Conservation (phyloP, 2,888 invertebrate species). For the Leptopilina syphax region DNA sequence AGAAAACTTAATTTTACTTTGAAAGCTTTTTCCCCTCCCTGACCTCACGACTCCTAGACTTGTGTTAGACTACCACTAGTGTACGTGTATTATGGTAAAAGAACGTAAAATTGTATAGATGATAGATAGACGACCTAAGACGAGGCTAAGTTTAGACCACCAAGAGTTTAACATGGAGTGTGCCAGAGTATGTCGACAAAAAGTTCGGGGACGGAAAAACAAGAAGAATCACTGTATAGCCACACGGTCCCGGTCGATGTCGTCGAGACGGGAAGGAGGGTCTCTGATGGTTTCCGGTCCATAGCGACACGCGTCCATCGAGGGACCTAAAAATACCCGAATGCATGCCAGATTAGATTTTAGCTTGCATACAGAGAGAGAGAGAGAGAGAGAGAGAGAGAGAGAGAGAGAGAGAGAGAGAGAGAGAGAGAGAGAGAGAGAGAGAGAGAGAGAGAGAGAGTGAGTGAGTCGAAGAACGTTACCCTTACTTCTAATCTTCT, state of each 20-base stretch:
- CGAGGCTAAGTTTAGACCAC: slow-evolving; percentile 33
- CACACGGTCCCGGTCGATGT: neutral
- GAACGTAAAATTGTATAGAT: neutral
- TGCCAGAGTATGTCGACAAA: slow-evolving; percentile 26
- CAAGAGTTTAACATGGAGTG: slow-evolving; percentile 16
- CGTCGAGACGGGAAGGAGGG: slow-evolving; percentile 42
- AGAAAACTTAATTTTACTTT: too few species aligned
- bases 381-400: too few species aligned
- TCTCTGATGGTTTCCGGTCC: slow-evolving; percentile 43
- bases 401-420: too few species aligned
- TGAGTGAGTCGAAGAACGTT: neutral
- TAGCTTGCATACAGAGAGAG: slow-evolving; percentile 11
- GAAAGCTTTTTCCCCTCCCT: too few species aligned
- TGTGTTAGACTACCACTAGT: too few species aligned
- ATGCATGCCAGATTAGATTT: slow-evolving; percentile 45
- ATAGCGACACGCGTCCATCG: slow-evolving; percentile 42
- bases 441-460: too few species aligned
- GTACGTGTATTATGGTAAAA: neutral
- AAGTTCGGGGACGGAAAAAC: slow-evolving; percentile 19
- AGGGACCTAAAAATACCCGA: slow-evolving; percentile 45
- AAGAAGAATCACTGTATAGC: slow-evolving; percentile 27
- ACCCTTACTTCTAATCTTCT: slow-evolving; percentile 38
- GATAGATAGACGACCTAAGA: neutral
- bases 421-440: too few species aligned
- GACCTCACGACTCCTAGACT: too few species aligned